Base-by-base conservation (phyloP, 2,888 invertebrate genomes). In the Drosophila mercatorum region DNA sequence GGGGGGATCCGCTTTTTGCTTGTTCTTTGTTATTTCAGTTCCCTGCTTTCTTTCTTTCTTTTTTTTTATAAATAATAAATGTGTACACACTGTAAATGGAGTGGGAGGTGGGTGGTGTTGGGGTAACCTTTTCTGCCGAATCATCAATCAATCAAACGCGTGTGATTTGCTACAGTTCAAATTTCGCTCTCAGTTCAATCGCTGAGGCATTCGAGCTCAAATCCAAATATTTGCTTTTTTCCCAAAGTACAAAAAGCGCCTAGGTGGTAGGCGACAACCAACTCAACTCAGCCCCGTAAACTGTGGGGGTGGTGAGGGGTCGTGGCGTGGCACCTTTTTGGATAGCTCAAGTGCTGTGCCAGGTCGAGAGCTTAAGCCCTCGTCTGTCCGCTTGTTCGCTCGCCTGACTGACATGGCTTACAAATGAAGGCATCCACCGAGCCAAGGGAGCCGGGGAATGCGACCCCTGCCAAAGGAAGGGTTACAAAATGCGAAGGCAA, bases 101-200 rank as follows among this genome's bases (percentile, higher is more conserved):
- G n/a, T 10, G 14, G 22, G 12, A 3, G 11, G 5, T 6, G 14
- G 11, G 6, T 5, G 14, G n/a, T 12, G 11, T 10, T 12, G 17
- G 68, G 56, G 55, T 63, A 70, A 68, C 68, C 69, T 78, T 78
- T 72, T 75, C 63, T 85, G 83, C 57, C 83, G 81, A 88, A 80
- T 86, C 89, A 88, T 86, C 89, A 86, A 86, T 86, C 89, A 86
- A 86, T 86, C 85, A 86, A 88, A 83, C 80, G 78, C 87, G 72
- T 88, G 78, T 78, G 87, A 86, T 86, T 86, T 86, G 84, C 81
- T 88, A 81, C 87, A 80, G 84, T 88, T 86, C 84, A 84, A 84
- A 84, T 85, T 85, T 85, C 86, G 84, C 72, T 84, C 84, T 72
- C 77, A 79, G 86, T 74, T 85, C 85, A 87, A 88, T 88, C 89